Percentiles rank a stretch among this genome's conserved stretches.
These are phyloP conservation scores for Sebastiscus tertius DNA, from an alignment of 2,797 vertebrate genomes.

Conservation along the genomic window DNA sequence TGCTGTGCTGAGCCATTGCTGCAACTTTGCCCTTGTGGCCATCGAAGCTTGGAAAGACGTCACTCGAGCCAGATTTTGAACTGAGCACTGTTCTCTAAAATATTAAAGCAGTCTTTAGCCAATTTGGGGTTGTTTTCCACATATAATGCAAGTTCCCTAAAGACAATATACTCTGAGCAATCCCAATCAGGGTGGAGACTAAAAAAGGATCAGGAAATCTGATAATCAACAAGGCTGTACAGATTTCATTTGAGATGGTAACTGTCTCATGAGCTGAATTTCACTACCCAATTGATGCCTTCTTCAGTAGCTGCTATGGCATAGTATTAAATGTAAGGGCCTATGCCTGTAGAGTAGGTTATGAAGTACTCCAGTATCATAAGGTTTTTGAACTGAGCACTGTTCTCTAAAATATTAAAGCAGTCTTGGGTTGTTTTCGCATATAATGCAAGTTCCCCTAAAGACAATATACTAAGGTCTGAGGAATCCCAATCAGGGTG, in stretches of 20 bases:
- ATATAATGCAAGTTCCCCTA: not conserved
- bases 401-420: not conserved
- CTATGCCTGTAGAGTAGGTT: not conserved
- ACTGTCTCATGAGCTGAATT: not conserved
- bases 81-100: not conserved
- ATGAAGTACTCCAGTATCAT: not conserved
- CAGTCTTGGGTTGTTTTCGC: not conserved
- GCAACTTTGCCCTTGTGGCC: conserved; percentile 82
- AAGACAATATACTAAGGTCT: not conserved
- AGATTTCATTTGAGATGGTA: not conserved
- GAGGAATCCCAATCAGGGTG: conserved; percentile 45
- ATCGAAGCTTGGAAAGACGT: conserved; percentile 57
- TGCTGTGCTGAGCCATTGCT: conserved; percentile 76
- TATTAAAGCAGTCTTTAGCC: not conserved
- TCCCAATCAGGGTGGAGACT: conserved; percentile 51
- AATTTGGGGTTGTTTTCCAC: not conserved
- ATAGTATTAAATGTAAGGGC: not conserved
- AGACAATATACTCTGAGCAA: conserved; percentile 14
- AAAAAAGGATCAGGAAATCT: not conserved
- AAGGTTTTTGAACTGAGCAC: not conserved
- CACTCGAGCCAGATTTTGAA: conserved; percentile 29
- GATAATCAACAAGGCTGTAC: not conserved
- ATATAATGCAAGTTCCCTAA: not conserved
- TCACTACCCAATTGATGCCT: not conserved
- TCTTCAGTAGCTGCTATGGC: not conserved